A percentile compares a stretch with the other conserved stretches of the same genome.
Evolutionary conservation across 1,140 invertebrate species (phyloP).

Genomic region (Tetramorium simillimum): DNA sequence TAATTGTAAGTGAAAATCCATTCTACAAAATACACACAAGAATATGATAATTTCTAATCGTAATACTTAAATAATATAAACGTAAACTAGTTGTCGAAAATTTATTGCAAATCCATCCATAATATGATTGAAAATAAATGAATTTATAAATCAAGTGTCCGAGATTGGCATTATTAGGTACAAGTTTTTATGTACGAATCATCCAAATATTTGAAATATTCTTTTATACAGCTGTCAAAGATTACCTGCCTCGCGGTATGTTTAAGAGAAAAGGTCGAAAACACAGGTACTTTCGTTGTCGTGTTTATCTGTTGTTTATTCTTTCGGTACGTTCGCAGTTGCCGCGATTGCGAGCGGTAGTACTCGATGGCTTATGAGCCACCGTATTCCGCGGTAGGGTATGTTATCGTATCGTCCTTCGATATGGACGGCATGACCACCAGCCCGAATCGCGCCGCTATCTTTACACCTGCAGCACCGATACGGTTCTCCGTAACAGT

Average conservation of each 20-base stretch:
- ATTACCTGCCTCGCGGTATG: not conserved
- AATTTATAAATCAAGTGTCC: not conserved
- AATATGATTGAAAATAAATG: not conserved
- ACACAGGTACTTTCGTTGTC: not conserved
- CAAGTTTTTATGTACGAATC: not conserved
- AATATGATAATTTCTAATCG: not conserved
- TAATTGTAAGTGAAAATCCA: not conserved
- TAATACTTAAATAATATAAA: not conserved
- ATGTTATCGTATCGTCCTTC: constrained; percentile 34
- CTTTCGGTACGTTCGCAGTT: not conserved
- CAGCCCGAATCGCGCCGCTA: constrained; percentile 7
- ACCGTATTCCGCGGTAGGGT: constrained; percentile 38
- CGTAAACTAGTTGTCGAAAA: not conserved
- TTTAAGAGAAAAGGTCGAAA: not conserved
- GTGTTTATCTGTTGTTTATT: constrained; percentile 21
- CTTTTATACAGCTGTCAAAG: not conserved
- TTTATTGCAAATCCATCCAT: not conserved
- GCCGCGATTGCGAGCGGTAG: not conserved
- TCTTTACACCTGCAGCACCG: constrained; percentile 20
- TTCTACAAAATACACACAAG: not conserved
- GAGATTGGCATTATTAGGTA: not conserved
- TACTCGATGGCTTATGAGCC: constrained; percentile 32
- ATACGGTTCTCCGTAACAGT: constrained; percentile 30
- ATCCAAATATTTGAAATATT: not conserved
- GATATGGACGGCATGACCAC: constrained; percentile 7